phyloP scores from a whole-genome alignment of 1,140 invertebrate genomes.

The Argopecten irradians region DNA sequence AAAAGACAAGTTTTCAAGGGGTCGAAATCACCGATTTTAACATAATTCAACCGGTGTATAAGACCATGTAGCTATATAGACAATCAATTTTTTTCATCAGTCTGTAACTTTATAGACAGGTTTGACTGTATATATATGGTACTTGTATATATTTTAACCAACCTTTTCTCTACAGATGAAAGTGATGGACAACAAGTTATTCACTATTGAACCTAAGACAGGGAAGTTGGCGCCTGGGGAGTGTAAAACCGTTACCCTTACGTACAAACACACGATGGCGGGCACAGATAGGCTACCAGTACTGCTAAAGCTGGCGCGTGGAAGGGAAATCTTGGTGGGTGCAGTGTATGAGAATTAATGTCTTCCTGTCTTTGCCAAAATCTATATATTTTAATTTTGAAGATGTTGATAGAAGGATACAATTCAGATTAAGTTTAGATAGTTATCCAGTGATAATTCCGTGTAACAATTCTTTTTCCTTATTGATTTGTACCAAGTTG shows the following conservation, averaged over 20 bases:
- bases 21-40: too few species aligned
- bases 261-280: conserved; percentile 74
- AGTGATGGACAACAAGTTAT: conserved; percentile 77
- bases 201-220: conserved; percentile 72
- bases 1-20: too few species aligned
- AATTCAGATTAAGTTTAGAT: too few species aligned
- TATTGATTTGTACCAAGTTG: too few species aligned
- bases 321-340: conserved; percentile 76
- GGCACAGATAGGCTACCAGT: conserved; percentile 76
- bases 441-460: neutral
- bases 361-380: too few species aligned
- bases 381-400: too few species aligned
- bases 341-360: neutral
- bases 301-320: conserved; percentile 73
- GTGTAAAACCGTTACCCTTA: conserved; percentile 69
- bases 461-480: too few species aligned
- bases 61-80: neutral
- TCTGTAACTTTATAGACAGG: too few species aligned
- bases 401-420: too few species aligned
- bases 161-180: conserved; percentile 72
- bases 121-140: too few species aligned
- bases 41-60: too few species aligned
- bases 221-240: conserved; percentile 74
- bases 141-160: neutral
- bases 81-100: neutral